phyloP scores from a whole-genome alignment of 2,888 invertebrate species.

The Gymnocheta viridis region DNA sequence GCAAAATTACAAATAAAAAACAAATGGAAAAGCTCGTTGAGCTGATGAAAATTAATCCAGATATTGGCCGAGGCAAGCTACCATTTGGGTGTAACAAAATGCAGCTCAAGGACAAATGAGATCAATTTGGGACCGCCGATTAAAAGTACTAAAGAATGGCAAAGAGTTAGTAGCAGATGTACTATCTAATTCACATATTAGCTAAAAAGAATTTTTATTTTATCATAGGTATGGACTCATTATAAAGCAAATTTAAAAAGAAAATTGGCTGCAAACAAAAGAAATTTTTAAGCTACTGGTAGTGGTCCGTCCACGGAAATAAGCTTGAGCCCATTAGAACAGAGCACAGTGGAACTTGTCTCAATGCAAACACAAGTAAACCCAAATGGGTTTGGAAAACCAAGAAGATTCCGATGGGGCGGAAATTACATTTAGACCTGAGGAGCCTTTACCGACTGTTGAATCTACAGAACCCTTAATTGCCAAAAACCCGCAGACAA shows the following conservation, averaged over 20 bases:
- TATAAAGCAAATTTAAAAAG: constrained; percentile 11
- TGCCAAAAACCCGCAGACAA: background rate
- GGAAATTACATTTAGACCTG: background rate
- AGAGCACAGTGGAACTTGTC: background rate
- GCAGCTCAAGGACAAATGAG: constrained; percentile 9
- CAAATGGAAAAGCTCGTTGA: background rate
- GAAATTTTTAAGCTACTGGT: constrained; percentile 3
- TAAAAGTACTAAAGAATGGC: background rate
- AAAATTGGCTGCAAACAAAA: constrained; percentile 8
- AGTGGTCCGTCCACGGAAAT: constrained; percentile 9
- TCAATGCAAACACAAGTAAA: background rate
- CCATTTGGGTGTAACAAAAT: constrained; percentile 1
- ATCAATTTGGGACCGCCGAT: constrained; percentile 16
- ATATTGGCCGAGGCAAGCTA: background rate
- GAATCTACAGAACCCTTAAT: background rate
- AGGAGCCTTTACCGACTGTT: background rate
- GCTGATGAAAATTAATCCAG: background rate
- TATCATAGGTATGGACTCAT: constrained; percentile 9
- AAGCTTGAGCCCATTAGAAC: constrained; percentile 12
- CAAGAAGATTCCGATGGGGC: too few relatives aligned
- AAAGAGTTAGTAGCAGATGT: constrained; percentile 1
- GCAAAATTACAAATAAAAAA: too few relatives aligned
- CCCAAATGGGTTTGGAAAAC: too few relatives aligned
- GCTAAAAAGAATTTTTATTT: background rate
- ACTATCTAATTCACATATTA: background rate